Evolutionary conservation across 2,888 invertebrate genomes (phyloP).

Genomic region (Xanthia icteritia): DNA sequence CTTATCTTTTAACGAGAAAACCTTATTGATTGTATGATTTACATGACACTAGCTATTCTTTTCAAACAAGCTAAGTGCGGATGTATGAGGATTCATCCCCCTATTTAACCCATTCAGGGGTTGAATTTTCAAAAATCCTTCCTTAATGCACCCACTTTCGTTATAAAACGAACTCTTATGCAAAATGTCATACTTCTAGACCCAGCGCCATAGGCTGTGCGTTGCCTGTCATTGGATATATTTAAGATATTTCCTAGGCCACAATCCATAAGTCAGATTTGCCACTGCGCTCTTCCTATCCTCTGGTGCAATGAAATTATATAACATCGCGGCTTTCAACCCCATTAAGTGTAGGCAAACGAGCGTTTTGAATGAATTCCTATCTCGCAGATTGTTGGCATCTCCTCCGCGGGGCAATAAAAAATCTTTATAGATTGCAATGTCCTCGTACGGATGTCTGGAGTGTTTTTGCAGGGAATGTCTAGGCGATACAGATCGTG

Average conservation of each 20-base stretch:
- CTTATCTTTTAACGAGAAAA: not conserved
- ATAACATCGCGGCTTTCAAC: not conserved
- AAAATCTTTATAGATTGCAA: slow-evolving; percentile 61
- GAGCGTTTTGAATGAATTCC: slow-evolving; percentile 54
- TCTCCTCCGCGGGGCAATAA: slow-evolving; percentile 53
- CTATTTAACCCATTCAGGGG: too few relatives aligned
- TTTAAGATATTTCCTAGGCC: too few relatives aligned
- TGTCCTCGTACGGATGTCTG: slow-evolving; percentile 50
- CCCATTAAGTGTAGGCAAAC: slow-evolving; percentile 29
- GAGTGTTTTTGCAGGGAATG: slow-evolving; percentile 20
- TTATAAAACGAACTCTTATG: not conserved
- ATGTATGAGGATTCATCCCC: too few relatives aligned
- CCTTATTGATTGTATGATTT: not conserved
- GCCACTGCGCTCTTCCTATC: too few relatives aligned
- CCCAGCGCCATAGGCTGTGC: not conserved
- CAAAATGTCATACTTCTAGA: too few relatives aligned
- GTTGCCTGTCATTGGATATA: not conserved
- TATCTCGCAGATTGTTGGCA: slow-evolving; percentile 64
- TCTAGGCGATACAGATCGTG: slow-evolving; percentile 9
- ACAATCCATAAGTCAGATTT: too few relatives aligned
- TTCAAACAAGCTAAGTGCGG: too few relatives aligned
- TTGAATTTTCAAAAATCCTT: too few relatives aligned
- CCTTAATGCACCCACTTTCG: not conserved
- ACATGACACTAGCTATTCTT: too few relatives aligned
- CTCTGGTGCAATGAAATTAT: slow-evolving; percentile 23